These are phyloP conservation scores for Aythya baeri DNA, from an alignment of 2,113 vertebrate genomes.

Conservation along the genomic window DNA sequence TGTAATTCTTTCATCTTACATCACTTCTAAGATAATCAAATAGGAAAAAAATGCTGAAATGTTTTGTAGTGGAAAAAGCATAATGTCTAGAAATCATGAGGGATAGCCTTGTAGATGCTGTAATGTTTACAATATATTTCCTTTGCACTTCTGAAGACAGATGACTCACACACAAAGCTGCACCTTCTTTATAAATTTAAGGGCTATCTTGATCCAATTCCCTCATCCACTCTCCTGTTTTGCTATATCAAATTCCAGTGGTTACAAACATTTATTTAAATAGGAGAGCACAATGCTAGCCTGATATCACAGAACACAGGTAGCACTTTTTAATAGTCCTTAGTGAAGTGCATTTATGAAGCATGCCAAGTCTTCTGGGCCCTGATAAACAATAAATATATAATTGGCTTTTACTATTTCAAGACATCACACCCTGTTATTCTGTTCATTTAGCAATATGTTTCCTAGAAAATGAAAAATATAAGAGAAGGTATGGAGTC, in stretches of 20 bases:
- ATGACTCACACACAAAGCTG: neutral
- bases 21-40: neutral
- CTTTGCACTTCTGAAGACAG: neutral
- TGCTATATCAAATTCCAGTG: neutral
- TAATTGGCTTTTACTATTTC: neutral
- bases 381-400: neutral
- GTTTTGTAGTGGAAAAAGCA: neutral
- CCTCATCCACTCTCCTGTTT: neutral
- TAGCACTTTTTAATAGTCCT: neutral
- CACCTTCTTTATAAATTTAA: neutral
- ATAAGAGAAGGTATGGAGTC: neutral
- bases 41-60: neutral
- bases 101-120: neutral
- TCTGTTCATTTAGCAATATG: neutral
- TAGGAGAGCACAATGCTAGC: neutral
- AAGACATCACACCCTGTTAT: neutral
- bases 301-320: neutral
- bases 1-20: neutral
- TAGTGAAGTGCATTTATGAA: neutral
- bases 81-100: neutral
- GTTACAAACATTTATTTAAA: neutral
- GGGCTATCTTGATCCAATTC: neutral
- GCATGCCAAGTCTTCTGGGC: neutral
- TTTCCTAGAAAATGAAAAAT: conserved; percentile 18
- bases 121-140: neutral